phyloP scores from a whole-genome alignment of 2,113 vertebrate species.

The Periophthalmodon schlosseri region DNA sequence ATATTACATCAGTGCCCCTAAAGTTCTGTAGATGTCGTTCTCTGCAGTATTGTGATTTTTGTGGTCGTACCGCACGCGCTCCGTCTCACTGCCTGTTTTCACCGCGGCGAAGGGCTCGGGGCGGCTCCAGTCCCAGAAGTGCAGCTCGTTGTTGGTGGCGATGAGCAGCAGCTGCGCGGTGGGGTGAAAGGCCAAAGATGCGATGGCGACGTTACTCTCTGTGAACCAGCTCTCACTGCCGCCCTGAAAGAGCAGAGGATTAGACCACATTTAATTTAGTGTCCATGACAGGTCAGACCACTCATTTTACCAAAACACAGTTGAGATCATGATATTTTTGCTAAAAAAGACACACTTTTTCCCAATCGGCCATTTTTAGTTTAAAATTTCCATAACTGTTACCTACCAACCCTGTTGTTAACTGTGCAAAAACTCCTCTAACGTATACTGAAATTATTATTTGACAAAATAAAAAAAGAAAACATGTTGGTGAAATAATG shows the following conservation, averaged over 20 bases:
- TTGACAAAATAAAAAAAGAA: no score
- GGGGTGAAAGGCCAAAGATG: conserved; percentile 95
- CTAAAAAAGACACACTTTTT: no score
- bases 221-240: conserved; percentile 99
- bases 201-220: conserved; percentile 97
- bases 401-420: no score
- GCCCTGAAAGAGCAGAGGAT: conserved; percentile 74
- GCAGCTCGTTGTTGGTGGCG: conserved; percentile 96
- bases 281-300: no score
- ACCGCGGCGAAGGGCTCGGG: conserved; percentile 97
- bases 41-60: background rate
- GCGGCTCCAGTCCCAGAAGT: conserved; percentile 99
- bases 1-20: background rate
- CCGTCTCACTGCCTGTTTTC: conserved; percentile 95
- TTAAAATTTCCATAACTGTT: no score
- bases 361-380: no score
- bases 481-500: no score
- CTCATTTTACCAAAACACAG: no score
- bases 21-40: no score
- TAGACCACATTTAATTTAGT: background rate
- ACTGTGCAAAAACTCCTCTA: no score
- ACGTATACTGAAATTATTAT: no score
- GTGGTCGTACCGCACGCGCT: conserved; percentile 87
- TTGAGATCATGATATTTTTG: no score
- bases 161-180: conserved; percentile 97